Conservation (phyloP, 2,888 invertebrate genomes). For the Drosophila neonasuta region DNA sequence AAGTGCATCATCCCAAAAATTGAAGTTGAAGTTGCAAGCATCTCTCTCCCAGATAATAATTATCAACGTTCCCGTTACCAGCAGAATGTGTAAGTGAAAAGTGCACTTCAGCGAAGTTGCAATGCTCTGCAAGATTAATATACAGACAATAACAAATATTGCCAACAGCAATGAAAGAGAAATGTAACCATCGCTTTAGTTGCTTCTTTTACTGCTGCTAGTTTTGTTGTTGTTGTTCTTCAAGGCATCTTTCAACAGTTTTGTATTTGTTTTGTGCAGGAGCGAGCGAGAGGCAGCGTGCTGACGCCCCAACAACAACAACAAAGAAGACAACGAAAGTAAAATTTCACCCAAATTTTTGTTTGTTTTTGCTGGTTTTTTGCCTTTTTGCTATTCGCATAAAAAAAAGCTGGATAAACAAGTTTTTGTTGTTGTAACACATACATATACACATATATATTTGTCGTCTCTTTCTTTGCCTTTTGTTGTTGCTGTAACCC, state of each 20-base stretch:
- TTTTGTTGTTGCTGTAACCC: slow-evolving; percentile 28
- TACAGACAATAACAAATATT: slow-evolving; percentile 32
- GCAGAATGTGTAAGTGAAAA: slow-evolving; percentile 52
- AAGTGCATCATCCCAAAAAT: slow-evolving; percentile 31
- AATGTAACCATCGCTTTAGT: slow-evolving; percentile 31
- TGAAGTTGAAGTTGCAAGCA: slow-evolving; percentile 15
- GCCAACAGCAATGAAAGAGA: slow-evolving; percentile 31
- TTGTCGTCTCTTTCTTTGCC: slow-evolving; percentile 18
- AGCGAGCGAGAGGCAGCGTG: slow-evolving; percentile 43
- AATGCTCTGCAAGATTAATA: slow-evolving; percentile 22
- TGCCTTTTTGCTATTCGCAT: slow-evolving; percentile 25
- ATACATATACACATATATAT: slow-evolving; percentile 1
- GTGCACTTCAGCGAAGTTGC: slow-evolving; percentile 14
- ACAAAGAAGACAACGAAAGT: slow-evolving; percentile 68
- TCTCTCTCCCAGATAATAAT: slow-evolving; percentile 29
- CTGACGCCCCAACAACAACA: slow-evolving; percentile 63
- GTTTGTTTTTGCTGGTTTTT: slow-evolving; percentile 59
- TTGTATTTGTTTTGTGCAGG: slow-evolving; percentile 34
- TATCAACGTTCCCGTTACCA: slow-evolving; percentile 38
- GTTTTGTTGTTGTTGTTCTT: slow-evolving; percentile 22
- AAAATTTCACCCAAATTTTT: slow-evolving; percentile 74
- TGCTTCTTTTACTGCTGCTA: slow-evolving; percentile 25
- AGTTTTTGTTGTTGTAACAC: slow-evolving; percentile 48
- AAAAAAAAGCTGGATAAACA: slow-evolving; percentile 49
- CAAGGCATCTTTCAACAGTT: slow-evolving; percentile 38